These are phyloP conservation scores for Aphis gossypii DNA, from an alignment of 1,140 invertebrate species.

Conservation along the genomic window DNA sequence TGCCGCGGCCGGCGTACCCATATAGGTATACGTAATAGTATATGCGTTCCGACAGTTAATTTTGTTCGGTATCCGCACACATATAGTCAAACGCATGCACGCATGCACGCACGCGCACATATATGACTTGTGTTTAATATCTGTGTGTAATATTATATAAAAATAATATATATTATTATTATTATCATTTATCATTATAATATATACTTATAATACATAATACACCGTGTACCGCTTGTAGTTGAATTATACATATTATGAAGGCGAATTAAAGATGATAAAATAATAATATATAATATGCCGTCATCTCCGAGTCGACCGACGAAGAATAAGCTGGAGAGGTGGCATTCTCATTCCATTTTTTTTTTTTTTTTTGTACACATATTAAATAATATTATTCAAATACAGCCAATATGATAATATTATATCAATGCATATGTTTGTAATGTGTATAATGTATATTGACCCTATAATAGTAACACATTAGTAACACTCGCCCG, in stretches of 20 bases:
- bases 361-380: background rate
- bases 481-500: too few species aligned
- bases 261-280: background rate
- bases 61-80: conserved; percentile 16
- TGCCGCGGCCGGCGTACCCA: background rate
- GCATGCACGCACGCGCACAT: too few species aligned
- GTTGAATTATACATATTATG: background rate
- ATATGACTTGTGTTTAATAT: background rate
- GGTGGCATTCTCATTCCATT: background rate
- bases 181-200: background rate
- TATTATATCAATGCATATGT: too few species aligned
- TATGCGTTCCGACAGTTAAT: conserved; percentile 29
- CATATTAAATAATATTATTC: background rate
- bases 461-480: too few species aligned
- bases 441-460: too few species aligned
- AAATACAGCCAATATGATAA: background rate
- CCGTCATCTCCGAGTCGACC: background rate
- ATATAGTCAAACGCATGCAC: background rate
- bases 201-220: background rate
- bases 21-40: background rate
- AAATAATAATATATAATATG: background rate
- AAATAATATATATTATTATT: background rate
- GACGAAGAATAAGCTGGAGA: background rate
- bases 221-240: too few species aligned
- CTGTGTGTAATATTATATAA: background rate